A percentile compares a stretch with the other conserved stretches of the same genome.
Conservation (phyloP, 2,888 invertebrate species). For the Andrena fulva region DNA sequence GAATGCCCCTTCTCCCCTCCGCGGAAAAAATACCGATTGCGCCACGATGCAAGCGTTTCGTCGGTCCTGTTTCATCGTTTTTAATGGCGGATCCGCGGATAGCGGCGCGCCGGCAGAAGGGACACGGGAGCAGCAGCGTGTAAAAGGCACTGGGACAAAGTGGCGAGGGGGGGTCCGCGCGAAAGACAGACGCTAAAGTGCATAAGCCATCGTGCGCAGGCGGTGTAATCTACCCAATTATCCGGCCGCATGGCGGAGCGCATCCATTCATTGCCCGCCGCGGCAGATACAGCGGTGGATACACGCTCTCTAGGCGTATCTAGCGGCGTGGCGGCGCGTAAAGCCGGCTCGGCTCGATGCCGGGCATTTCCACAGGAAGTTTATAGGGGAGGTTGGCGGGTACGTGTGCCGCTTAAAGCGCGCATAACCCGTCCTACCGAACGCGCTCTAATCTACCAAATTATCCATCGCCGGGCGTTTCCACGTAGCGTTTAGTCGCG, state of each 20-base stretch:
- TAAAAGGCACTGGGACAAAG: conserved; percentile 48
- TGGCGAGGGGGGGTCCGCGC: conserved; percentile 15
- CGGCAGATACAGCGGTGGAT: conserved; percentile 57
- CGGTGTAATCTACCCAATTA: conserved; percentile 72
- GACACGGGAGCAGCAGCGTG: conserved; percentile 20
- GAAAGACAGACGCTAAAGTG: conserved; percentile 58
- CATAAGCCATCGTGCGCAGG: conserved; percentile 42
- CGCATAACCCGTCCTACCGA: conserved; percentile 56
- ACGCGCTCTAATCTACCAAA: conserved; percentile 65
- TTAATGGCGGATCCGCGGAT: conserved; percentile 24
- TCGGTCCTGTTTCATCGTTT: conserved; percentile 32
- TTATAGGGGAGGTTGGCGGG: conserved; percentile 49
- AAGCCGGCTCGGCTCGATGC: conserved; percentile 34
- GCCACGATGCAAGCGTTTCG: conserved; percentile 26
- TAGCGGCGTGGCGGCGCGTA: conserved; percentile 40
- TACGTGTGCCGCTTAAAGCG: conserved; percentile 56
- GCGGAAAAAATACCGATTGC: conserved; percentile 27
- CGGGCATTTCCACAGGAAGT: conserved; percentile 53
- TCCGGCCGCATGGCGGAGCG: conserved; percentile 57
- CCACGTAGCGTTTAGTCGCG: conserved; percentile 43
- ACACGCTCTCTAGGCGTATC: conserved; percentile 49
- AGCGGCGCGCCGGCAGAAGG: not conserved
- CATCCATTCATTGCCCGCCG: conserved; percentile 60
- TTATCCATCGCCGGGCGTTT: conserved; percentile 60
- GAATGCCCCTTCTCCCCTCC: not conserved